Evolutionary conservation across 2,888 invertebrate species (phyloP).

Genomic region (Habrosyne pyritoides): DNA sequence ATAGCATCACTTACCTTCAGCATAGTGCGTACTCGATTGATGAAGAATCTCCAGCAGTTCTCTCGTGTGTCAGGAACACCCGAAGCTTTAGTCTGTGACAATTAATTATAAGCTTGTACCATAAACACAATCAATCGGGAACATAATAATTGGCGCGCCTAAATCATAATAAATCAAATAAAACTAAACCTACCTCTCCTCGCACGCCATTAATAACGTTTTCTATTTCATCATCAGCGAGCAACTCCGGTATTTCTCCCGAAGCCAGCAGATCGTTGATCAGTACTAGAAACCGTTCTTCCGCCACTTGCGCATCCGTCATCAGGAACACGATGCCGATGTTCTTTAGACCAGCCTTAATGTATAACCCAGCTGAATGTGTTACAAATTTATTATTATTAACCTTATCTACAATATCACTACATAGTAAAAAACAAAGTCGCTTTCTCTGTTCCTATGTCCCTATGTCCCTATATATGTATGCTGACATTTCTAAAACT

Average conservation of each 20-base stretch:
- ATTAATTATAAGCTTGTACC: slow-evolving; percentile 12
- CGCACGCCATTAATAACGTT: slow-evolving; percentile 90
- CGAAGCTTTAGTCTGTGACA: slow-evolving; percentile 87
- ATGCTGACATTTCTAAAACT: too few species aligned
- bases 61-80: slow-evolving; percentile 94
- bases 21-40: slow-evolving; percentile 92
- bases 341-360: slow-evolving; percentile 94
- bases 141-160: too few species aligned
- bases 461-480: too few species aligned
- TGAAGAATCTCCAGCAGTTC: slow-evolving; percentile 98
- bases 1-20: slow-evolving; percentile 80
- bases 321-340: slow-evolving; percentile 94
- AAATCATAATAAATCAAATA: not conserved
- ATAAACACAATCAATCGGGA: too few species aligned
- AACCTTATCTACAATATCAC: too few species aligned
- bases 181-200: slow-evolving; percentile 83
- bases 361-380: slow-evolving; percentile 87
- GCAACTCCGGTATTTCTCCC: slow-evolving; percentile 95
- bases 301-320: slow-evolving; percentile 97
- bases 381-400: not conserved
- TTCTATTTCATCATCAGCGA: slow-evolving; percentile 95
- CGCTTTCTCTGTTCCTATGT: too few species aligned
- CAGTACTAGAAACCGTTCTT: slow-evolving; percentile 94
- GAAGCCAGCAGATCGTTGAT: slow-evolving; percentile 97
- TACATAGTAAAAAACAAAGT: too few species aligned